Base-by-base conservation (phyloP, 2,888 invertebrate genomes). In the Scaptomyza parva region DNA sequence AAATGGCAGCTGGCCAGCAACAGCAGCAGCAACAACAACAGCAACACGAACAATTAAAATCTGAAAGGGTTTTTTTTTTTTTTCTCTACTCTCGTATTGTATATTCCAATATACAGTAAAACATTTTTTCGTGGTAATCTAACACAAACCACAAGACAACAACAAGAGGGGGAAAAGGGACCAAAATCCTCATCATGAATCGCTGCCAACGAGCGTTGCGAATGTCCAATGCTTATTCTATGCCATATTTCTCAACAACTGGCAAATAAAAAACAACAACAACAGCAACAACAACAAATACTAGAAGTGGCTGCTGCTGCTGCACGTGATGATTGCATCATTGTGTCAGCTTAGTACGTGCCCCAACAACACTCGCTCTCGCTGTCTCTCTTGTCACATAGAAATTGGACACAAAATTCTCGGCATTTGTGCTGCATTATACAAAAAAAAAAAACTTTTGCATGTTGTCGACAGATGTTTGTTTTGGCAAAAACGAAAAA, bases 321-420 rank as follows among this genome's bases (percentile, higher is more conserved):
- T 28, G 85, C 87, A 88, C 88, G 88, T 88, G 88, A 89, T 89
- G 89, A 87, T 89, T 88, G 89, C 89, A 87, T 88, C 89, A 86
- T 88, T 76, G 86, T 89, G 89, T 80, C 89, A 88, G 88, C 88
- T 88, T 88, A 89, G 89, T 80, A 88, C 88, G 89, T 88, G 89
- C 88, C 84, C 68, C 66, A 61, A 61, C 83, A 70, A 64, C 61
- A 65, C 68, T n/a, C n/a, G n/a, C n/a, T n/a, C n/a, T n/a, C n/a
- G n/a, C n/a, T n/a, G n/a, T n/a, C n/a, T 79, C 54, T 54, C 73
- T 86, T 88, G 88, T 73, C 82, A 88, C 66, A 74, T 87, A 82
- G 35, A 37, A 14, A 14, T 30, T 11, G 33, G 80, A 83, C 80
- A 82, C 83, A 76, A 70, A 88, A 88, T 67, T 71, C 80, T 74